Base-by-base conservation (phyloP, 1,140 invertebrate species). In the Samia ricini region DNA sequence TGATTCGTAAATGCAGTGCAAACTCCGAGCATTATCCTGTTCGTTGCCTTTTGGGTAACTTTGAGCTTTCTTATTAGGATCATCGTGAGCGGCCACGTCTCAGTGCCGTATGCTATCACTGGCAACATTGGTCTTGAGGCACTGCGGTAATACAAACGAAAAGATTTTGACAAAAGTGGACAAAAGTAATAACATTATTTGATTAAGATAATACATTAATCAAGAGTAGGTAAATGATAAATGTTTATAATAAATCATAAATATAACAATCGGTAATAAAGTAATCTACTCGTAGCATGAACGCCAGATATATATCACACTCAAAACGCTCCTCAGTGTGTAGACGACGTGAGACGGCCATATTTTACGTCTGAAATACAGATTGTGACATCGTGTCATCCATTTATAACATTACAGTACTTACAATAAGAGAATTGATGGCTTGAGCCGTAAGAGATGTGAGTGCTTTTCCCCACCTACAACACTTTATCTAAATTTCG, bases 381-480 rank as follows among this genome's bases (percentile, higher is more conserved):
- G 18, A 56, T 24, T 56, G 54, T 29, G 54, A 42, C 33, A 42
- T 24, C 22, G 18, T 29, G 54, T 10, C 18, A 56, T 26, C 18
- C 54, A 56, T 56, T 56, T 56, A 56, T 56, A 56, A 56, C 54
- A 24, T 56, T 26, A 52, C 54, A 56, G 22, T 29, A 26, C 24
- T 29, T 24, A 42, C 33, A 42, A 42, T 42, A 42, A 56, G 23
- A 26, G 54, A 56, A 57, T 57, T 57, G 56, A 33, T 36, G 56
- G 18, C 18, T 20, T 36, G 23, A 26, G 4, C 5, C 54, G 51
- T 15, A 10, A n/a, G 51, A 21, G 51, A 15, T 22, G 10, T n/a
- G 22, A 52, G 51, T 22, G 51, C 51, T 21, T 52, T 52, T 56
- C 24, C 50, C 24, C 22, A 29, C 23, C 22, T 29, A 52, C 22